Evolutionary conservation across 2,113 vertebrate genomes (phyloP).

Genomic region (Leiothrix lutea): DNA sequence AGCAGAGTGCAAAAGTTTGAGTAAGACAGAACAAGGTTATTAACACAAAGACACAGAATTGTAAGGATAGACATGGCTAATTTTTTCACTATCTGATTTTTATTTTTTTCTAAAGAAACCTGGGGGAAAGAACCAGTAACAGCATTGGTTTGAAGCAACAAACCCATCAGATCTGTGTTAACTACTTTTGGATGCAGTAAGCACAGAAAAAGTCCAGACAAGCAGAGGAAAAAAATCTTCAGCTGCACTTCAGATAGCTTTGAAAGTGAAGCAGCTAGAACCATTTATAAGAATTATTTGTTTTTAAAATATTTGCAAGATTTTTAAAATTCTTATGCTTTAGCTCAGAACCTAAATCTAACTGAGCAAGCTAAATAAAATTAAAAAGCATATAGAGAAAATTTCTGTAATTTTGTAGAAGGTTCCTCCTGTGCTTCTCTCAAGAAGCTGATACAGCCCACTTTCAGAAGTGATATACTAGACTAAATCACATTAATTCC

Average conservation of each 20-base stretch:
- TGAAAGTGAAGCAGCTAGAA: not conserved
- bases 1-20: not conserved
- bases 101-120: not conserved
- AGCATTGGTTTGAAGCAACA: not conserved
- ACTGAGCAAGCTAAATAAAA: not conserved
- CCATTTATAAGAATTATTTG: not conserved
- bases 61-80: not conserved
- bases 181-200: not conserved
- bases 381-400: not conserved
- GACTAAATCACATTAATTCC: not conserved
- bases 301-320: not conserved
- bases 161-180: not conserved
- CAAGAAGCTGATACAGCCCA: not conserved
- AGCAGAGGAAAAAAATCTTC: not conserved
- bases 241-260: not conserved
- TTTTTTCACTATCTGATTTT: not conserved
- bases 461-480: not conserved
- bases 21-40: not conserved
- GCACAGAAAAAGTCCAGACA: not conserved
- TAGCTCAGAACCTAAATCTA: not conserved
- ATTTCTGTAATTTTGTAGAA: not conserved
- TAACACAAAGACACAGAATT: not conserved
- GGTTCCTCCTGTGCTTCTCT: not conserved
- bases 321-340: not conserved
- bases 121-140: not conserved